Percentiles rank a stretch among this genome's conserved stretches.
phyloP scores from a whole-genome alignment of 1,140 invertebrate genomes.

The Physella acuta region DNA sequence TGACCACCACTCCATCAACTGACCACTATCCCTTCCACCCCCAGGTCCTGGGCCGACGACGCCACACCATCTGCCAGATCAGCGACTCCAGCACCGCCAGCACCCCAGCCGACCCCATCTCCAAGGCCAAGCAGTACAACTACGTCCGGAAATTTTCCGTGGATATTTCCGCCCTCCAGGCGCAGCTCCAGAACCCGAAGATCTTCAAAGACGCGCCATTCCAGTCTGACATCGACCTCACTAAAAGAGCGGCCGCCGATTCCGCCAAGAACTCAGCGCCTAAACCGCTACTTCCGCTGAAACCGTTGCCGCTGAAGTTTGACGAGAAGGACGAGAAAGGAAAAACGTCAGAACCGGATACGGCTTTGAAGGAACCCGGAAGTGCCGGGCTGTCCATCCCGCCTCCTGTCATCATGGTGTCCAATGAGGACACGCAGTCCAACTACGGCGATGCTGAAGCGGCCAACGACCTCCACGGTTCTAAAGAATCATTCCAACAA shows the following conservation, averaged over 20 bases:
- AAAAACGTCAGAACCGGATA: neutral
- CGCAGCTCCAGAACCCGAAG: constrained; percentile 57
- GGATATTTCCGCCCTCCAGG: constrained; percentile 54
- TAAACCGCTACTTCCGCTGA: constrained; percentile 16
- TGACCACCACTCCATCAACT: no score
- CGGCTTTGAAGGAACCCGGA: constrained; percentile 10
- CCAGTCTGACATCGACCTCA: constrained; percentile 43
- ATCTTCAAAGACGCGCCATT: constrained; percentile 50
- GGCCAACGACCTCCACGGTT: constrained; percentile 10
- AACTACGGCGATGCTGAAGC: neutral
- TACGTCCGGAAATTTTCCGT: constrained; percentile 59
- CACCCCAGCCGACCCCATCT: constrained; percentile 24
- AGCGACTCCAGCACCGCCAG: constrained; percentile 32
- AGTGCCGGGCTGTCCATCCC: constrained; percentile 17
- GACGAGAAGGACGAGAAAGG: constrained; percentile 21
- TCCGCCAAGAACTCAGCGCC: constrained; percentile 7
- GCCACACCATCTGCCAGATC: constrained; percentile 53
- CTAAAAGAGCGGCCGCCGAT: constrained; percentile 12
- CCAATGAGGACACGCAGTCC: constrained; percentile 26
- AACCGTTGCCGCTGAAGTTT: neutral
- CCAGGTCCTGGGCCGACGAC: constrained; percentile 41
- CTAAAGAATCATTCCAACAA: constrained; percentile 8
- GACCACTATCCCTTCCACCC: no score
- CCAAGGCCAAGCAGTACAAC: constrained; percentile 50
- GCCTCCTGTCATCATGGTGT: constrained; percentile 38